Percentiles rank a stretch among this genome's conserved stretches.
These are phyloP conservation scores for Nemoura dubitans DNA, from an alignment of 2,888 invertebrate genomes.

Conservation along the genomic window DNA sequence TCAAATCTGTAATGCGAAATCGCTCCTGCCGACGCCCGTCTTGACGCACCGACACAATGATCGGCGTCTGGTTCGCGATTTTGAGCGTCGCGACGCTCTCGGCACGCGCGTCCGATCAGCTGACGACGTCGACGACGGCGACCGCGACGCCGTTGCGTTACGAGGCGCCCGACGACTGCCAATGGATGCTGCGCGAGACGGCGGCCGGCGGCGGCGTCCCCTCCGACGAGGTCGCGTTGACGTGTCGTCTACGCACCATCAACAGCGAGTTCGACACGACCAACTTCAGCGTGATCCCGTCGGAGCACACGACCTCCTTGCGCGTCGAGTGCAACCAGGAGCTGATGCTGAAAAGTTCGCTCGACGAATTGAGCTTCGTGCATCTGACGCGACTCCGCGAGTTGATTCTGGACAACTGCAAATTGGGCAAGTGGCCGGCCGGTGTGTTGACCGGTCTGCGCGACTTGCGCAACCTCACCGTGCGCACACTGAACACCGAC, in stretches of 20 bases:
- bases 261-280: constrained; percentile 89
- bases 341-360: constrained; percentile 80
- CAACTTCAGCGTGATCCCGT: constrained; percentile 86
- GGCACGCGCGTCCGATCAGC: constrained; percentile 35
- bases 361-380: constrained; percentile 80
- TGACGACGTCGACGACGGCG: constrained; percentile 51
- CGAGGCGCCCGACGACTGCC: constrained; percentile 88
- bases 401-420: constrained; percentile 85
- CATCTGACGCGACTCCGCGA: constrained; percentile 83
- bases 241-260: constrained; percentile 82
- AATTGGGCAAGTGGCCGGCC: constrained; percentile 83
- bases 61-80: neutral
- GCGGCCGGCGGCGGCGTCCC: constrained; percentile 55
- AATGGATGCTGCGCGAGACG: constrained; percentile 74
- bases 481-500: constrained; percentile 84
- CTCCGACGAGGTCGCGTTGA: constrained; percentile 76
- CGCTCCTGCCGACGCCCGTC: neutral
- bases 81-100: constrained; percentile 1
- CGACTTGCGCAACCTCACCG: constrained; percentile 84
- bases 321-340: constrained; percentile 82
- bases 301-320: constrained; percentile 82
- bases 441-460: constrained; percentile 81
- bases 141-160: constrained; percentile 66
- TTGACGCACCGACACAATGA: constrained; percentile 35
- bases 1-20: neutral